These are phyloP conservation scores for Zaprionus bogoriensis DNA, from an alignment of 2,888 invertebrate genomes.

Conservation along the genomic window DNA sequence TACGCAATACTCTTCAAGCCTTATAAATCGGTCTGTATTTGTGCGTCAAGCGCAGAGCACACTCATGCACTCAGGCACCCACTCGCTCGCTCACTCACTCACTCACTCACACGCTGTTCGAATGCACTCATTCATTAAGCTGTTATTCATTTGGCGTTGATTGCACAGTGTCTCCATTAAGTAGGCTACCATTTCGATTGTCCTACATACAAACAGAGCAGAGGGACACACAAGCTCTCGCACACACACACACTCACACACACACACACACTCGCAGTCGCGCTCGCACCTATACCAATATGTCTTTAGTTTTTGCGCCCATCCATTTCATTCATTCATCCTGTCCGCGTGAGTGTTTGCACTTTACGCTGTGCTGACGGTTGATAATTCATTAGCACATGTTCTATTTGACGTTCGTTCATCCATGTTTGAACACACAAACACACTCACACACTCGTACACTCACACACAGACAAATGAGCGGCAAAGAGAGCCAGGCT, in stretches of 20 bases:
- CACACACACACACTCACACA: conserved; percentile 2
- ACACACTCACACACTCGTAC: conserved; percentile 18
- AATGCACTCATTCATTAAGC: conserved; percentile 46
- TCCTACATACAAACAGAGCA: conserved; percentile 34
- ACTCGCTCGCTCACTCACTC: background rate
- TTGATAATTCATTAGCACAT: conserved; percentile 74
- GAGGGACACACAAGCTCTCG: conserved; percentile 5
- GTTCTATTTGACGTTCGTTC: conserved; percentile 75
- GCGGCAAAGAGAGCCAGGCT: conserved; percentile 17
- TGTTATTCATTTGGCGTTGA: conserved; percentile 45
- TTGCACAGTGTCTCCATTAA: conserved; percentile 35
- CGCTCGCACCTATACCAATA: too few relatives aligned
- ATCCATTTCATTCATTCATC: conserved; percentile 19
- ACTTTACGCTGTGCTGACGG: conserved; percentile 70
- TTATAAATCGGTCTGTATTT: too few relatives aligned
- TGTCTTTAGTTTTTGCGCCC: conserved; percentile 12
- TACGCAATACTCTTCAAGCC: too few relatives aligned
- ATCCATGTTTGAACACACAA: conserved; percentile 57
- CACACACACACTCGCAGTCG: background rate
- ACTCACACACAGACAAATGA: background rate
- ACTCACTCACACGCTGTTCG: conserved; percentile 5
- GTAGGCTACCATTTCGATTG: conserved; percentile 48
- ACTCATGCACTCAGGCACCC: too few relatives aligned
- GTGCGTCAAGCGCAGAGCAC: too few relatives aligned
- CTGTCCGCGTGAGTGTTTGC: conserved; percentile 66